phyloP scores from a whole-genome alignment of 2,797 vertebrate species.

The Delichon dasypus region DNA sequence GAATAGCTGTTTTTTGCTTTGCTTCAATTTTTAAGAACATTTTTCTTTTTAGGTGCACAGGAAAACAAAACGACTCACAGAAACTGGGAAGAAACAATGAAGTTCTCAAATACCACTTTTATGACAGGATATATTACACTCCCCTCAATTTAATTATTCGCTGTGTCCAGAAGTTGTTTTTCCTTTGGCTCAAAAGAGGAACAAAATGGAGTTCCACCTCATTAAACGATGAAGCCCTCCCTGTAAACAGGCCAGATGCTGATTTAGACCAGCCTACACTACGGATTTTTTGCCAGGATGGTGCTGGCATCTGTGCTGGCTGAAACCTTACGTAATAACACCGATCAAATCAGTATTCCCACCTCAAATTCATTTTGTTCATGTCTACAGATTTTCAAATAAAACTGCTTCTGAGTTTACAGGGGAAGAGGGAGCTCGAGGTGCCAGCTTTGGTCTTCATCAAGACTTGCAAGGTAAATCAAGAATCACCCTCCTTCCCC shows the following conservation, averaged over 20 bases:
- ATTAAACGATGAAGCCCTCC: background rate
- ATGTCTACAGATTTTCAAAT: accelerated
- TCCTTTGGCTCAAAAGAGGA: background rate
- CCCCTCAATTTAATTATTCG: background rate
- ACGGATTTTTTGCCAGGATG: background rate
- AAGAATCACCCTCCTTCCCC: background rate
- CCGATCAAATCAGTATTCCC: background rate
- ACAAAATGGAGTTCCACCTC: background rate
- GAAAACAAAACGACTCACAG: background rate
- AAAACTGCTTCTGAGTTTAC: background rate
- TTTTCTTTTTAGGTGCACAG: background rate
- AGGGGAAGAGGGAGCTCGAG: background rate
- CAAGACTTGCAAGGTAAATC: background rate
- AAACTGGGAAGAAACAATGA: background rate
- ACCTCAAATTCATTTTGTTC: background rate
- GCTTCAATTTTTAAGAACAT: background rate
- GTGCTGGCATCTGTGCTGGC: background rate
- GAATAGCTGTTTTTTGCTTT: background rate
- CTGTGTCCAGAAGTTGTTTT: background rate
- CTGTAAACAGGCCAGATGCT: background rate
- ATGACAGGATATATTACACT: background rate
- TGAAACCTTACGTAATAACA: background rate
- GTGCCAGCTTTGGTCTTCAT: background rate
- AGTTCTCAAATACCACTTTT: background rate
- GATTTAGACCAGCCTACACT: background rate